These are phyloP conservation scores for Cotesia chilonis DNA, from an alignment of 1,140 invertebrate genomes.

Conservation along the genomic window DNA sequence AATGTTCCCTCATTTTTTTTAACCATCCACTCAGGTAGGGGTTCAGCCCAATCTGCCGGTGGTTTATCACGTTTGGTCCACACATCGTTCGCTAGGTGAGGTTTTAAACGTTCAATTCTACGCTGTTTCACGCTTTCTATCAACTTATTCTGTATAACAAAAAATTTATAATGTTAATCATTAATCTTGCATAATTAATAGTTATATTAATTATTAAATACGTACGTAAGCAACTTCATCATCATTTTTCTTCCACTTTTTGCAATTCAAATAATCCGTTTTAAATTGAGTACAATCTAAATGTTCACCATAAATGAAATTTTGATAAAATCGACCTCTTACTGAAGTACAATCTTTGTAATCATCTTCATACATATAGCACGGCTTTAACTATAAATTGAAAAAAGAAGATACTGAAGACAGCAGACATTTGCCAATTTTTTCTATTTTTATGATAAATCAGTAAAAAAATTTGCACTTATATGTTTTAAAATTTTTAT, in stretches of 20 bases:
- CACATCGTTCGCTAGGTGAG: conserved; percentile 77
- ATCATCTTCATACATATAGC: not conserved
- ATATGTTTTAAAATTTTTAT: too few relatives aligned
- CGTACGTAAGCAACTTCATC: conserved; percentile 75
- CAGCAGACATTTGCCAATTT: too few relatives aligned
- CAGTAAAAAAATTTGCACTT: too few relatives aligned
- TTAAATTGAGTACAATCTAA: conserved; percentile 82
- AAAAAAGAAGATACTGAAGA: too few relatives aligned
- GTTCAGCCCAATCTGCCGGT: conserved; percentile 80
- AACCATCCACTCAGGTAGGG: conserved; percentile 77
- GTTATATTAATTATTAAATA: conserved; percentile 39
- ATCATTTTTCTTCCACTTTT: conserved; percentile 71
- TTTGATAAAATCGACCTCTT: conserved; percentile 82
- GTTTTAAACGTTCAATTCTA: conserved; percentile 69
- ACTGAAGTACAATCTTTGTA: conserved; percentile 76
- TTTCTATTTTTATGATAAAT: too few relatives aligned
- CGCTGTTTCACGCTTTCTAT: conserved; percentile 77
- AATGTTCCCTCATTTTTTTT: conserved; percentile 74
- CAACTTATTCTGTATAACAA: conserved; percentile 68
- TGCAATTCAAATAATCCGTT: conserved; percentile 78
- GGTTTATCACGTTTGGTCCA: conserved; percentile 81
- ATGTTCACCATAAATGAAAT: conserved; percentile 79
- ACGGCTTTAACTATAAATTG: conserved; percentile 36
- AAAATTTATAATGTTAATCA: conserved; percentile 2
- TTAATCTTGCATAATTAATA: conserved; percentile 7